These are phyloP conservation scores for Leptogaster cylindrica DNA, from an alignment of 2,888 invertebrate genomes.

Conservation along the genomic window DNA sequence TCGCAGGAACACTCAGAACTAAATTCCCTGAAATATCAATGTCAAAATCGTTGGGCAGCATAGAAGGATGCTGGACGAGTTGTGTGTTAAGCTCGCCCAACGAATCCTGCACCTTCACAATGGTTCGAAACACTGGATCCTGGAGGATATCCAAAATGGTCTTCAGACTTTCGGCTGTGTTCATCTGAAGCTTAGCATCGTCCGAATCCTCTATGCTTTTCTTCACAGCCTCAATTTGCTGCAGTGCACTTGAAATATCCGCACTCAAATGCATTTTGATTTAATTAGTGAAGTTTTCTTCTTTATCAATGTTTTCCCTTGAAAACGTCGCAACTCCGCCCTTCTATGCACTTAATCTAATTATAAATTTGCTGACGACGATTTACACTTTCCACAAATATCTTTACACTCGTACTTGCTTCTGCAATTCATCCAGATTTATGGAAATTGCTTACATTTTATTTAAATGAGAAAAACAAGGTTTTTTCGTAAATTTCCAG, in stretches of 20 bases:
- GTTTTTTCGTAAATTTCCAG: too few relatives aligned
- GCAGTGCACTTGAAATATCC: constrained; percentile 88
- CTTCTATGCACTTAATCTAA: constrained; percentile 14
- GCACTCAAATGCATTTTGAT: constrained; percentile 59
- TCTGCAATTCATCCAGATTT: too few relatives aligned
- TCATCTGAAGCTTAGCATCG: constrained; percentile 79
- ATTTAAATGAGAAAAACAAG: too few relatives aligned
- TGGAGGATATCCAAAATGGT: constrained; percentile 83
- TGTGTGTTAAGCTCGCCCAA: constrained; percentile 85
- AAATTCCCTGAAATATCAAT: constrained; percentile 82
- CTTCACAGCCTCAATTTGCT: constrained; percentile 87
- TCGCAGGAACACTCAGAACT: constrained; percentile 69
- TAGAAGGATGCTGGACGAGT: constrained; percentile 88
- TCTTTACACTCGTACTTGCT: too few relatives aligned
- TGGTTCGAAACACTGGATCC: constrained; percentile 89
- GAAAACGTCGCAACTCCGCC: constrained; percentile 1
- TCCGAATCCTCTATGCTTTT: constrained; percentile 83
- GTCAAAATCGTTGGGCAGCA: constrained; percentile 91
- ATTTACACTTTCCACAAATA: background rate
- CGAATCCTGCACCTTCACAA: constrained; percentile 91
- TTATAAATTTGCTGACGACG: background rate
- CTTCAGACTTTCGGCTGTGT: constrained; percentile 77
- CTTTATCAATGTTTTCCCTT: constrained; percentile 7
- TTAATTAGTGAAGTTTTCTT: background rate
- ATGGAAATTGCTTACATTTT: too few relatives aligned